These are phyloP conservation scores for Mythimna pallens DNA, from an alignment of 2,888 invertebrate species.

Conservation along the genomic window DNA sequence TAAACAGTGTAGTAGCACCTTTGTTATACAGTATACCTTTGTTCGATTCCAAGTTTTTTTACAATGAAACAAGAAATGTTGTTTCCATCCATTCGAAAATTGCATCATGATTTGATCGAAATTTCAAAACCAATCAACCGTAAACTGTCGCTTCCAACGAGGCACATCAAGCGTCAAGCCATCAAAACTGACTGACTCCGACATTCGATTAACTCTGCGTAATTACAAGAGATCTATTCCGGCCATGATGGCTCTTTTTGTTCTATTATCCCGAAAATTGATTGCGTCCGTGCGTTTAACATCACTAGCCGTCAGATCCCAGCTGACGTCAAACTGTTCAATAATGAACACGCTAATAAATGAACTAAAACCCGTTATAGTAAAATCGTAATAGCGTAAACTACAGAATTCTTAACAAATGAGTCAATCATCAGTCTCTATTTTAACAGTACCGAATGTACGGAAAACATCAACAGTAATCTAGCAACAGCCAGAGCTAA, in stretches of 20 bases:
- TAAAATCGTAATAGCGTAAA: constrained; percentile 53
- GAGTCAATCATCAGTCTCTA: constrained; percentile 35
- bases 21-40: constrained; percentile 24
- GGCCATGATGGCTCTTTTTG: constrained; percentile 39
- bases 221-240: constrained; percentile 43
- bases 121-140: constrained; percentile 23
- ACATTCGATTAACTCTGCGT: constrained; percentile 58
- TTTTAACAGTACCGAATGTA: constrained; percentile 40
- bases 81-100: not conserved
- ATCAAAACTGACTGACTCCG: constrained; percentile 44
- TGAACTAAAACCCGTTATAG: constrained; percentile 48
- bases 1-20: constrained; percentile 2
- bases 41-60: not conserved
- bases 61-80: not conserved
- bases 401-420: constrained; percentile 42
- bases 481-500: constrained; percentile 36
- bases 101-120: constrained; percentile 17
- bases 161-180: constrained; percentile 29
- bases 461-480: constrained; percentile 48
- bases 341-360: constrained; percentile 45
- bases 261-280: constrained; percentile 30
- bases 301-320: constrained; percentile 7
- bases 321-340: constrained; percentile 44
- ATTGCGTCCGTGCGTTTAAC: constrained; percentile 45
- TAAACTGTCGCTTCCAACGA: constrained; percentile 7